Conservation (phyloP, 1,140 invertebrate genomes). For the Heliothis virescens region DNA sequence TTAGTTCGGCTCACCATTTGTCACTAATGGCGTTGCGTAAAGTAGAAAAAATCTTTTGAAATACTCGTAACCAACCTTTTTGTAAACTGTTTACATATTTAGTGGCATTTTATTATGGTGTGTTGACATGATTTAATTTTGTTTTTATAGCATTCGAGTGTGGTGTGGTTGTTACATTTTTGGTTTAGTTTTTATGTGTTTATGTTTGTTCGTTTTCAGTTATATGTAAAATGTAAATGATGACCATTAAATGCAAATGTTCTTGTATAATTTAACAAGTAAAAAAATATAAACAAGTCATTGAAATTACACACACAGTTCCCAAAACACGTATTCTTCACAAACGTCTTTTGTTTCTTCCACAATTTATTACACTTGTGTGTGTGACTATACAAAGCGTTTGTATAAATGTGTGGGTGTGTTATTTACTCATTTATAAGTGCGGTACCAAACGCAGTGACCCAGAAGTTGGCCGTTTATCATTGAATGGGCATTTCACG, state of each 20-base stretch:
- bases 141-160: neutral
- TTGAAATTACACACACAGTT: neutral
- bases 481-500: conserved; percentile 67
- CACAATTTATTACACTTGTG: neutral
- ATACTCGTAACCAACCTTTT: neutral
- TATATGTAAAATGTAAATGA: neutral
- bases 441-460: conserved; percentile 44
- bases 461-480: conserved; percentile 57
- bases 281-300: neutral
- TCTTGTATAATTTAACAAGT: neutral
- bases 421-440: conserved; percentile 13
- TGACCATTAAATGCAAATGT: too few species aligned
- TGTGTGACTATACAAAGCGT: neutral
- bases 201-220: neutral
- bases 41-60: conserved; percentile 16
- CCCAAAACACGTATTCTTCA: neutral
- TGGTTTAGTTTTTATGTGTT: neutral
- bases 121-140: conserved; percentile 20
- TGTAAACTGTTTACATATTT: conserved; percentile 30
- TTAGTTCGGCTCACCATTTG: conserved; percentile 12
- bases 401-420: neutral
- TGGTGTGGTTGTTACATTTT: neutral
- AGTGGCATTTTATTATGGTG: conserved; percentile 5
- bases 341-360: neutral
- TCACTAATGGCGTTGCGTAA: conserved; percentile 37